Evolutionary conservation across 2,113 vertebrate genomes (phyloP).

Genomic region (Bubo blakistoni): DNA sequence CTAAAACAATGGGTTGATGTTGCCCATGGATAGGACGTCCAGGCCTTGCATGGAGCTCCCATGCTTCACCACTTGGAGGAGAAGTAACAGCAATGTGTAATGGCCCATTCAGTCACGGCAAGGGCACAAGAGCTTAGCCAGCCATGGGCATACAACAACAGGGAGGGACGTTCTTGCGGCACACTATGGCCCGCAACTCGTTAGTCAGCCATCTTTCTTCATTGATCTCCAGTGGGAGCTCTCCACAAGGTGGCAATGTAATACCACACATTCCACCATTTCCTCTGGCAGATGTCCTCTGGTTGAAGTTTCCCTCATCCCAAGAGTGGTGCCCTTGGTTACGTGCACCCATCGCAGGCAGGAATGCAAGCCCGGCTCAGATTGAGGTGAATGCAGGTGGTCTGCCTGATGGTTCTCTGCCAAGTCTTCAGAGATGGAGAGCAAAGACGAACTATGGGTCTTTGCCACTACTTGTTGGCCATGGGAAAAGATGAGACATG

Average conservation of each 20-base stretch:
- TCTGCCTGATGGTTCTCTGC: neutral
- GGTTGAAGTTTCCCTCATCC: neutral
- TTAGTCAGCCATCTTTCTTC: conserved; percentile 35
- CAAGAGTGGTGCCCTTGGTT: neutral
- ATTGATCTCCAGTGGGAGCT: conserved; percentile 15
- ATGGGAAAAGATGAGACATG: neutral
- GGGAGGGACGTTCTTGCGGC: neutral
- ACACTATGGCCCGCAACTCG: fast-evolving
- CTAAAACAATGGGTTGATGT: neutral
- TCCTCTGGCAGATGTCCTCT: neutral
- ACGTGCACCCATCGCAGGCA: neutral
- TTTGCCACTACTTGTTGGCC: neutral
- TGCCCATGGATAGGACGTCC: neutral
- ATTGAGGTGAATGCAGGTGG: neutral
- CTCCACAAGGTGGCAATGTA: conserved; percentile 72
- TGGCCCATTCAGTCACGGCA: neutral
- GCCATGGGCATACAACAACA: neutral
- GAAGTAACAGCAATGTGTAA: neutral
- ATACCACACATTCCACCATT: conserved; percentile 32
- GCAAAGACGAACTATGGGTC: neutral
- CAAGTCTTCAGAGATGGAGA: neutral
- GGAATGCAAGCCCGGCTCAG: neutral
- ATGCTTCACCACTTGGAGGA: neutral
- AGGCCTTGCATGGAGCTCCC: neutral
- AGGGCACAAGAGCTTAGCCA: neutral